Base-by-base conservation (phyloP, 2,888 invertebrate genomes). In the Meghimatium bilineatum region DNA sequence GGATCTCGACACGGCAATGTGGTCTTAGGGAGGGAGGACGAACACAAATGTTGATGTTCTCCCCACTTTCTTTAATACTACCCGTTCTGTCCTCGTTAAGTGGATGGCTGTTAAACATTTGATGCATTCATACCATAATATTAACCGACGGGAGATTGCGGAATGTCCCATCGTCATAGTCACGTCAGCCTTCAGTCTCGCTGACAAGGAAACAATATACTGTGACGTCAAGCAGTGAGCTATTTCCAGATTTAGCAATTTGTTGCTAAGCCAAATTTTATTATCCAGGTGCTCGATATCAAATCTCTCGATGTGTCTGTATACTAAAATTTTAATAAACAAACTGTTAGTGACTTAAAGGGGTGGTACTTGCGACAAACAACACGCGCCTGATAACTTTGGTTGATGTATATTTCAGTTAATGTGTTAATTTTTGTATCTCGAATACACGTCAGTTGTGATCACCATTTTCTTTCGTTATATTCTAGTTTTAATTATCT, bases 101-200 rank as follows among this genome's bases (percentile, higher is more conserved):
- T 72, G 49, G 49, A 63, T 63, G 60, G 60, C 60, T 63, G 60
- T 63, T 63, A 63, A 63, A 44, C 72, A 72, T 72, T 49, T 72
- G 72, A n/a, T 29, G 29, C 29, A 72, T 72, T 72, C 44, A 72
- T 14, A 36, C 29, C 29, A n/a, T 72, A 29, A 72, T 26, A 72
- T 72, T 72, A 72, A 72, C n/a, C 72, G 1, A n/a, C 72, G 44
- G 72, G 72, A 49, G 44, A 72, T 26, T 10, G 23, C 72, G 44
- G 49, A 44, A 72, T 49, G 72, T 29, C 38, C 72, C 29, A 29
- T 49, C 14, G 72, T 49, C 72, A 44, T 44, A 26, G 26, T 72
- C 10, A 49, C 17, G 72, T 49, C 72, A 72, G 10, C 44, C 26
- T n/a, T 26, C 49, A 1, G 72, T 72, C 44, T 72, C 10, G 44